These are phyloP conservation scores for Trichonephila clavipes DNA, from an alignment of 1,140 invertebrate species.

Conservation along the genomic window DNA sequence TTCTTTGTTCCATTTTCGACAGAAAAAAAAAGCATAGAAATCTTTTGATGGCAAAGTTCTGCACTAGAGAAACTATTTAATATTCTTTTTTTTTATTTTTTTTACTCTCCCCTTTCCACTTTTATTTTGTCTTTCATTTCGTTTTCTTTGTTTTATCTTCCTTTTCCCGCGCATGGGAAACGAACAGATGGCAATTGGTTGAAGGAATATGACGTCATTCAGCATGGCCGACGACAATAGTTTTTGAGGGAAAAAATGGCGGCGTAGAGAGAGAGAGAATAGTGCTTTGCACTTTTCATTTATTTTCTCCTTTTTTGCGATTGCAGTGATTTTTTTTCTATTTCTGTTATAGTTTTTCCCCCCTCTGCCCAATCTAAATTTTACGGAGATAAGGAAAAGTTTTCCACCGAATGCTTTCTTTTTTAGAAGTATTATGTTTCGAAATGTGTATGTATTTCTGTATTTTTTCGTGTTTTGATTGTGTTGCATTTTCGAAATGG, in stretches of 20 bases:
- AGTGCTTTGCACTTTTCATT: slow-evolving; percentile 58
- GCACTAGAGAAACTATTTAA: slow-evolving; percentile 36
- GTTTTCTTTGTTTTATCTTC: slow-evolving; percentile 16
- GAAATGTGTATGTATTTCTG: neutral
- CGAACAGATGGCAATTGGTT: slow-evolving; percentile 73
- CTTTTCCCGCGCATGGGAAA: slow-evolving; percentile 62
- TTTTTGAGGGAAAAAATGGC: slow-evolving; percentile 31
- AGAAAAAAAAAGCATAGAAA: slow-evolving; percentile 31
- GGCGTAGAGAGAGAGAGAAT: neutral
- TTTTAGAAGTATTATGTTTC: neutral
- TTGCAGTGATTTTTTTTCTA: slow-evolving; percentile 47
- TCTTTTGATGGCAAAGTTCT: slow-evolving; percentile 23
- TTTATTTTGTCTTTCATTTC: slow-evolving; percentile 27
- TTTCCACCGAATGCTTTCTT: neutral
- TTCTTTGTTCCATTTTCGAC: neutral
- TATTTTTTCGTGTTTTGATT: neutral
- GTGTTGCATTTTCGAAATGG: neutral
- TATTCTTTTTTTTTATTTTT: slow-evolving; percentile 18
- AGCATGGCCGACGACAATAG: slow-evolving; percentile 57
- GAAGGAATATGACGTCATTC: slow-evolving; percentile 74
- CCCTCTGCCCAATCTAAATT: slow-evolving; percentile 48
- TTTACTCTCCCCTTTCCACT: neutral
- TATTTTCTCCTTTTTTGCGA: slow-evolving; percentile 36
- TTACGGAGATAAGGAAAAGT: slow-evolving; percentile 28
- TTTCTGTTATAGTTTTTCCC: neutral